Percentiles rank a stretch among this genome's conserved stretches.
Conservation (phyloP, 2,113 vertebrate genomes). For the Tetrao urogallus region DNA sequence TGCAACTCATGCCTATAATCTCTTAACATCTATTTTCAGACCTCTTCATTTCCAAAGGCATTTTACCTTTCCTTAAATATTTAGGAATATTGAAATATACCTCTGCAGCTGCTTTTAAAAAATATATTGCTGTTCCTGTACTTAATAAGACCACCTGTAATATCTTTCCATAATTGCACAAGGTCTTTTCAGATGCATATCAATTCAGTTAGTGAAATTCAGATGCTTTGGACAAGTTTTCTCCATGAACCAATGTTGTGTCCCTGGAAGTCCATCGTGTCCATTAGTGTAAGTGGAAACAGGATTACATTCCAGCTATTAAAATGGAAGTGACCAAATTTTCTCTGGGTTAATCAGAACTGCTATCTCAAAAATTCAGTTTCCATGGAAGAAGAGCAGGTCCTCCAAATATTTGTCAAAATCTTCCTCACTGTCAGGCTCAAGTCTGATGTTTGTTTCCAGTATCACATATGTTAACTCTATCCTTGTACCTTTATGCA, state of each 20-base stretch:
- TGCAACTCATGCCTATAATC: not conserved
- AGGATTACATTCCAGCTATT: not conserved
- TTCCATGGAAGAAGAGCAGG: not conserved
- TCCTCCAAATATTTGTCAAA: not conserved
- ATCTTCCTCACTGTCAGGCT: not conserved
- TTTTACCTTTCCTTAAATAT: not conserved
- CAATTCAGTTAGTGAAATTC: not conserved
- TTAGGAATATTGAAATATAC: not conserved
- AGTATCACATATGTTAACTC: not conserved
- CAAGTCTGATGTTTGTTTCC: not conserved
- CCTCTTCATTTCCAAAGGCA: not conserved
- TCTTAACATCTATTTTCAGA: not conserved
- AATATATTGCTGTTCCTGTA: not conserved
- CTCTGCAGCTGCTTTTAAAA: not conserved
- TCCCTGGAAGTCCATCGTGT: not conserved
- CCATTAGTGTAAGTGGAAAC: not conserved
- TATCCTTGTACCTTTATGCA: not conserved
- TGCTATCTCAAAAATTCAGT: not conserved
- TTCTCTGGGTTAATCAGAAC: not conserved
- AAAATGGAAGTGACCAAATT: not conserved
- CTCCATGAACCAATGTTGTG: not conserved
- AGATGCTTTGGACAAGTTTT: not conserved
- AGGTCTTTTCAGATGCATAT: not conserved
- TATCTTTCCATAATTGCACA: not conserved
- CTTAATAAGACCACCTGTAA: not conserved